Evolutionary conservation across 2,888 invertebrate species (phyloP).

Genomic region (Pandemis corylana): DNA sequence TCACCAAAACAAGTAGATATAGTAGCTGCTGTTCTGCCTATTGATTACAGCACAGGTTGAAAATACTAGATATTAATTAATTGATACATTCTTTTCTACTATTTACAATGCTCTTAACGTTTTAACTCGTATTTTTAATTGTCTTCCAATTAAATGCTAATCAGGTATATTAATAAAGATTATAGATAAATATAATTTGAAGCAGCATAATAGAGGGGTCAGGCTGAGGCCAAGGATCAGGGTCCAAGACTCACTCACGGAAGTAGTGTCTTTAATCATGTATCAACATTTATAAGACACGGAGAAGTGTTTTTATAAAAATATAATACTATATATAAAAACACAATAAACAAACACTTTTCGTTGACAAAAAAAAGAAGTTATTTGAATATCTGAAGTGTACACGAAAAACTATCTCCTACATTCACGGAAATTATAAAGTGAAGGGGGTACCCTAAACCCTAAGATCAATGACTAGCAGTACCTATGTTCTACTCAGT

Average conservation of each 20-base stretch:
- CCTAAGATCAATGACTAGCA: no score
- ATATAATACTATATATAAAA: no score
- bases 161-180: constrained; percentile 23
- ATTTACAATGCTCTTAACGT: not conserved
- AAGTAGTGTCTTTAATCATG: constrained; percentile 19
- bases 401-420: no score
- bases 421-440: no score
- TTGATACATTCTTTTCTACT: no score
- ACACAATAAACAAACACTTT: not conserved
- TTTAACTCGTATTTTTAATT: not conserved
- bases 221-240: constrained; percentile 10
- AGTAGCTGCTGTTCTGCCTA: no score
- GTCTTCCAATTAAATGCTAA: constrained; percentile 18
- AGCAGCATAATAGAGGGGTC: constrained; percentile 4
- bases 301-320: not conserved
- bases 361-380: not conserved
- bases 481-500: no score
- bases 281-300: not conserved
- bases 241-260: constrained; percentile 25
- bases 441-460: no score
- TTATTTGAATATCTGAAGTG: no score
- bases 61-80: no score
- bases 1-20: no score
- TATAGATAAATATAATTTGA: constrained; percentile 13
- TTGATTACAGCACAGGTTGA: no score